Conservation (phyloP, 2,797 vertebrate genomes). For the Sebastiscus albofasciatus region DNA sequence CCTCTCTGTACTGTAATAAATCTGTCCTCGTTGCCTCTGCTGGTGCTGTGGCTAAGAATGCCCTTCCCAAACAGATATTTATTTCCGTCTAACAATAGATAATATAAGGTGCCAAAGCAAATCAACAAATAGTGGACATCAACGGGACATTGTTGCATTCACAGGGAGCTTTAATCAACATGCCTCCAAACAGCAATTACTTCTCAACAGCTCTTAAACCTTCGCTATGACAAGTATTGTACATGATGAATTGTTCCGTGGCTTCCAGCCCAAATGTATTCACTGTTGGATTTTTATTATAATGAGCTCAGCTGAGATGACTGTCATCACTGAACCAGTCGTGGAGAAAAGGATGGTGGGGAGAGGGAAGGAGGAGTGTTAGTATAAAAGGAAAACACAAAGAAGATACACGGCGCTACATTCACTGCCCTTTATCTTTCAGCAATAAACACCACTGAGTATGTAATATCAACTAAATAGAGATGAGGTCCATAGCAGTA, state of each 20-base stretch:
- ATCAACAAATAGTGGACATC: slow-evolving; percentile 50
- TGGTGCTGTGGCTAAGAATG: neutral
- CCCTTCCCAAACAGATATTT: neutral
- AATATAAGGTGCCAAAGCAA: slow-evolving; percentile 51
- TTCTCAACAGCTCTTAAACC: slow-evolving; percentile 56
- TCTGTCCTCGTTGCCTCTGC: neutral
- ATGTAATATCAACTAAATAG: neutral
- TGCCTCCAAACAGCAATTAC: slow-evolving; percentile 63
- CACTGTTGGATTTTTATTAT: slow-evolving; percentile 25
- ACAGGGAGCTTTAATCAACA: slow-evolving; percentile 47
- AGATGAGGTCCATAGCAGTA: neutral
- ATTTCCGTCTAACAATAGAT: slow-evolving; percentile 11
- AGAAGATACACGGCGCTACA: neutral
- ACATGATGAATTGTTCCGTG: slow-evolving; percentile 36
- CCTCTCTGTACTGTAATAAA: neutral
- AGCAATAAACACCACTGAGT: neutral
- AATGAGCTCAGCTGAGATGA: slow-evolving; percentile 40
- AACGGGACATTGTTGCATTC: slow-evolving; percentile 16
- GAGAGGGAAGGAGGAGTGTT: neutral
- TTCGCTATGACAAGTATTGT: neutral
- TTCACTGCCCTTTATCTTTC: slow-evolving; percentile 11
- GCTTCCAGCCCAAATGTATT: slow-evolving; percentile 27
- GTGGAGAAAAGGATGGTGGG: neutral
- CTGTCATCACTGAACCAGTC: slow-evolving; percentile 13
- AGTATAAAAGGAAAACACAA: slow-evolving; percentile 19